Percentiles rank a stretch among this genome's conserved stretches.
phyloP scores from a whole-genome alignment of 2,888 invertebrate species.

The Pachymerium ferrugineum region DNA sequence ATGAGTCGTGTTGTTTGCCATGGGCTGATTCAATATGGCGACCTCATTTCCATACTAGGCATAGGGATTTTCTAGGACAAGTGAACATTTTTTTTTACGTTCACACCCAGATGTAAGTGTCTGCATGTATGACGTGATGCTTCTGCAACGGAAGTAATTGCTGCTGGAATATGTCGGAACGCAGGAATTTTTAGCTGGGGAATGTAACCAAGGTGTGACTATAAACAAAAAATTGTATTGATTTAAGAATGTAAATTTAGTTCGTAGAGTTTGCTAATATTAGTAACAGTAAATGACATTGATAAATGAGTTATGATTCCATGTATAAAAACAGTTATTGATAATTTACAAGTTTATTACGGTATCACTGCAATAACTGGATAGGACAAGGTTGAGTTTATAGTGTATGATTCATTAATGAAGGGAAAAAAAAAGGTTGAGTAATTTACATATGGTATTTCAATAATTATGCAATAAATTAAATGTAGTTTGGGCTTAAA shows the following conservation, averaged over 20 bases:
- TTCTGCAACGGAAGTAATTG: neutral
- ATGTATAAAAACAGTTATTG: too few species aligned
- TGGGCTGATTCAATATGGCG: neutral
- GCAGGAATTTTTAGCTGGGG: neutral
- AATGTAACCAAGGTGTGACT: neutral
- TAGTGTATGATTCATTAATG: too few species aligned
- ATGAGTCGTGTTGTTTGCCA: neutral
- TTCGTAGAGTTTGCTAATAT: too few species aligned
- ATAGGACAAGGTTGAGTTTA: too few species aligned
- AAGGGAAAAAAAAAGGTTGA: too few species aligned
- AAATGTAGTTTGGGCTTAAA: too few species aligned
- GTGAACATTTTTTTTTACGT: neutral
- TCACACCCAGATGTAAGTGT: neutral
- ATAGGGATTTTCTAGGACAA: neutral
- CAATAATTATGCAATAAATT: too few species aligned
- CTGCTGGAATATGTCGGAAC: neutral
- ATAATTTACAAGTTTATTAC: too few species aligned
- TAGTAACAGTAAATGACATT: too few species aligned
- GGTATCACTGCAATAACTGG: too few species aligned
- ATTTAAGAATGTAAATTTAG: neutral
- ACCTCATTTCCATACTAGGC: neutral
- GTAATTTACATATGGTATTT: too few species aligned
- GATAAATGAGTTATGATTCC: too few species aligned
- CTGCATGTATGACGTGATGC: neutral
- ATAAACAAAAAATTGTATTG: neutral